Evolutionary conservation across 2,113 vertebrate species (phyloP), one percentile per base, ranked within the genome.

Genomic region (Hyla sarda): DNA sequence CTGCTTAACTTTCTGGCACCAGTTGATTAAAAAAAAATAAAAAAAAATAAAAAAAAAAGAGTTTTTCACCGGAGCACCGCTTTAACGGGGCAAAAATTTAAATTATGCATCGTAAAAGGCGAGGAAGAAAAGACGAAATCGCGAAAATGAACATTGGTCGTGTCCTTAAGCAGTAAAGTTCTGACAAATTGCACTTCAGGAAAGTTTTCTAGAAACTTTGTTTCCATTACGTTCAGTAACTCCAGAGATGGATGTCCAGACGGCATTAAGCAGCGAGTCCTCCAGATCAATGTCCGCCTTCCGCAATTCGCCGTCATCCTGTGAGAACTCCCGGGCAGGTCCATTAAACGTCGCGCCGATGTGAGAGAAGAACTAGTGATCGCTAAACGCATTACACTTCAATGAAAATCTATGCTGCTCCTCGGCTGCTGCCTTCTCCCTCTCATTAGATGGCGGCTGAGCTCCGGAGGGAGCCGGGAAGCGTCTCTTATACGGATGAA

Each of bases 321-420:
- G 67, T n/a, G 48, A 58, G 50, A 11, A 25, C 67, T 58, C 48
- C 50, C 50, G 47, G 41, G 50, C 52, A 1, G 69, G 3, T 45
- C 69, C 69, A 83, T 83, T 83, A 83, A 58, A 58, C 19, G 48
- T 41, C 67, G 37, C 48, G 28, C 10, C 80, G 25, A 67, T 67
- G 47, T 82, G 81, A 50, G 48, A 82, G 62, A n/a, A 71, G 47
- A 72, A 58, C 81, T 13, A 54, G 65, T 71, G 60, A 82, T 73
- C 50, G 56, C 52, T 76, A 48, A 84, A 60, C 83, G 65, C 74
- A 48, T 85, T 78, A 50, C 45, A 62, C n/a, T 67, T 69, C 37
- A 62, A 75, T 48, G 72, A 23, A 60, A 84, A 84, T 76, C 72
- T 45, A 84, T 60, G 37, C 30, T 14, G 58, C 50, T 77, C 19